A percentile compares a stretch with the other conserved stretches of the same genome.
Conservation (phyloP, 2,797 vertebrate species). For the Gobionotothen gibberifrons region DNA sequence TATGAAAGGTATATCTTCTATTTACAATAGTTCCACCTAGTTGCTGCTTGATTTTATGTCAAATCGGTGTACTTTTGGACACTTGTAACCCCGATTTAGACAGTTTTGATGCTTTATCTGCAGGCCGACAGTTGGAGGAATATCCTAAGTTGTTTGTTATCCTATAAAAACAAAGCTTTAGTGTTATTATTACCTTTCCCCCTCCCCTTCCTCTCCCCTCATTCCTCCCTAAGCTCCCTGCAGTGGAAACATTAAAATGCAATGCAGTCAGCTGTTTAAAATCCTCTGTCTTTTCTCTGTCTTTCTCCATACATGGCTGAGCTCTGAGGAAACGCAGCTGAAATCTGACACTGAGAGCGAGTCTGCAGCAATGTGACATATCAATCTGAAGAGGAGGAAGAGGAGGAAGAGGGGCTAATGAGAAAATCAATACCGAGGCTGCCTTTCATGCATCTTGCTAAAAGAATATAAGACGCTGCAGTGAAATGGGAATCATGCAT, state of each 20-base stretch:
- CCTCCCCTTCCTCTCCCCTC: background rate
- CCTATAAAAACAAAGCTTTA: too few relatives aligned
- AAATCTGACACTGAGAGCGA: slow-evolving; percentile 69
- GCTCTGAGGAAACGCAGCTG: slow-evolving; percentile 47
- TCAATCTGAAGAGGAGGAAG: slow-evolving; percentile 53
- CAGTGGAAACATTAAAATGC: slow-evolving; percentile 52
- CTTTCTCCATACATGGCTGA: slow-evolving; percentile 67
- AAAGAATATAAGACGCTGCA: slow-evolving; percentile 15
- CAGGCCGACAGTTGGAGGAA: too few relatives aligned
- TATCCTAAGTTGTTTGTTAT: too few relatives aligned
- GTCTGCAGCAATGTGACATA: slow-evolving; percentile 67
- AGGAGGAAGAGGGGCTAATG: slow-evolving; percentile 34
- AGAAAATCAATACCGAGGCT: slow-evolving; percentile 65
- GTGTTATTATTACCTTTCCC: slow-evolving; percentile 1
- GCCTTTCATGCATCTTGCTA: slow-evolving; percentile 37
- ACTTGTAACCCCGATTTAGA: too few relatives aligned
- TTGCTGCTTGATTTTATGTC: too few relatives aligned
- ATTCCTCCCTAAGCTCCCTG: slow-evolving; percentile 14
- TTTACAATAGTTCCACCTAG: too few relatives aligned
- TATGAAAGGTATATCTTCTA: too few relatives aligned
- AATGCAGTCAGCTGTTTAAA: slow-evolving; percentile 57
- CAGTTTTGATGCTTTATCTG: too few relatives aligned
- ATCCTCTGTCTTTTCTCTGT: slow-evolving; percentile 6
- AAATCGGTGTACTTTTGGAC: too few relatives aligned
- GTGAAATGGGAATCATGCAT: slow-evolving; percentile 43